phyloP scores from a whole-genome alignment of 2,113 vertebrate genomes.

The Ochotona princeps region DNA sequence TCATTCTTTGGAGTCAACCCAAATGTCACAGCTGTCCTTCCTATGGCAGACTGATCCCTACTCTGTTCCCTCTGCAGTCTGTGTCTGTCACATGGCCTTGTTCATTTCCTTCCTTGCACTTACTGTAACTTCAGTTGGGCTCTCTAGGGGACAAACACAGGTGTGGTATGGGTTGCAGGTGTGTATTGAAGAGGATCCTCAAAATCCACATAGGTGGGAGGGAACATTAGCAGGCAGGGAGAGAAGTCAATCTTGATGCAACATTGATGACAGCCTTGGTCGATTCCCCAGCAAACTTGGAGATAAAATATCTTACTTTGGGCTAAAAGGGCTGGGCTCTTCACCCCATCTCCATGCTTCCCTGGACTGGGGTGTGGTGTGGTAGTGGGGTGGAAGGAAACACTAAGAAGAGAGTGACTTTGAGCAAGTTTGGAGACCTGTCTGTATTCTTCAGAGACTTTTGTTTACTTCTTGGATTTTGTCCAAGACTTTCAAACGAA shows the following conservation, averaged over 20 bases:
- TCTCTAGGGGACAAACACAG: background rate
- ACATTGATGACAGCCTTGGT: background rate
- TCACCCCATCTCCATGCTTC: background rate
- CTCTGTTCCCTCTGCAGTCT: fast-evolving
- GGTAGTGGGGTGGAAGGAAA: too few relatives aligned
- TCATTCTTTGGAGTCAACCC: background rate
- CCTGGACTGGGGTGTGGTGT: too few relatives aligned
- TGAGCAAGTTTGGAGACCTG: background rate
- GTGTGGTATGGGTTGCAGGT: background rate
- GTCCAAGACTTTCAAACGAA: background rate
- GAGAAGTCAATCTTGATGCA: background rate
- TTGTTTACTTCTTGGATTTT: slow-evolving; percentile 18
- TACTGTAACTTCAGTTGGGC: background rate
- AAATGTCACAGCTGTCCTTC: background rate
- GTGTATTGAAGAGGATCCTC: background rate
- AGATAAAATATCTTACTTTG: background rate
- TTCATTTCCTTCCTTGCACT: background rate
- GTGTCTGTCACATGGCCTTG: too few relatives aligned
- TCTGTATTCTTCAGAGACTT: background rate
- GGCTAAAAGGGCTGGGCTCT: background rate
- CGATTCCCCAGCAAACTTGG: background rate
- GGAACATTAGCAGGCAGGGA: background rate
- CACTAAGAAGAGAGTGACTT: background rate
- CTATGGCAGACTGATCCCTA: background rate
- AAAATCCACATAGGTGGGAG: too few relatives aligned